Conservation (phyloP, 2,888 invertebrate genomes). For the Xanthia icteritia region DNA sequence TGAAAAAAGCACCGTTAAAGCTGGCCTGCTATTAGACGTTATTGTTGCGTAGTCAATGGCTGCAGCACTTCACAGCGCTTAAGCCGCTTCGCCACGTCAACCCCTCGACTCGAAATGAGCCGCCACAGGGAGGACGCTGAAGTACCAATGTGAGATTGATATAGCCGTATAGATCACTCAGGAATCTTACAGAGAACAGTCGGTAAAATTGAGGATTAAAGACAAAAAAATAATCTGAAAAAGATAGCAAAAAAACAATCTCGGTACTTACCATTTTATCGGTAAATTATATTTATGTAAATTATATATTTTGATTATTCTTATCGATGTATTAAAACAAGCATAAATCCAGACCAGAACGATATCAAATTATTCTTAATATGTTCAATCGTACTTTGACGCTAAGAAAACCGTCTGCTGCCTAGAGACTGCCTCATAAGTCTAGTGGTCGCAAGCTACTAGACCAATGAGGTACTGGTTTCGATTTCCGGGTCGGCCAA, state of each 20-base stretch:
- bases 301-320: conserved; percentile 3
- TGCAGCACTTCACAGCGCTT: conserved; percentile 76
- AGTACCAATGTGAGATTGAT: conserved; percentile 63
- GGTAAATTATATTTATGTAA: conserved; percentile 16
- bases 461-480: neutral
- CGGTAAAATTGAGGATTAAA: neutral
- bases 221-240: neutral
- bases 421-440: neutral
- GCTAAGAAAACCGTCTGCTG: neutral
- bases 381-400: neutral
- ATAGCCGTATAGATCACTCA: conserved; percentile 59
- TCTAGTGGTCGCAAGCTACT: neutral
- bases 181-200: conserved; percentile 21
- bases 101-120: conserved; percentile 75
- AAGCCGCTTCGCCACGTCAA: conserved; percentile 77
- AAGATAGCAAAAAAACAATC: conserved; percentile 6
- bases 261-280: conserved; percentile 2
- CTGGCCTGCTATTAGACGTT: conserved; percentile 77
- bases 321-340: neutral
- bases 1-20: conserved; percentile 69
- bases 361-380: neutral
- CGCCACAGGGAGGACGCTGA: conserved; percentile 63
- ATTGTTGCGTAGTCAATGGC: conserved; percentile 81
- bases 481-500: neutral
- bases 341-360: neutral